Evolutionary conservation across 2,888 invertebrate genomes (phyloP), one percentile per base, ranked within the genome.

Genomic region (Dermolepida albohirtum): DNA sequence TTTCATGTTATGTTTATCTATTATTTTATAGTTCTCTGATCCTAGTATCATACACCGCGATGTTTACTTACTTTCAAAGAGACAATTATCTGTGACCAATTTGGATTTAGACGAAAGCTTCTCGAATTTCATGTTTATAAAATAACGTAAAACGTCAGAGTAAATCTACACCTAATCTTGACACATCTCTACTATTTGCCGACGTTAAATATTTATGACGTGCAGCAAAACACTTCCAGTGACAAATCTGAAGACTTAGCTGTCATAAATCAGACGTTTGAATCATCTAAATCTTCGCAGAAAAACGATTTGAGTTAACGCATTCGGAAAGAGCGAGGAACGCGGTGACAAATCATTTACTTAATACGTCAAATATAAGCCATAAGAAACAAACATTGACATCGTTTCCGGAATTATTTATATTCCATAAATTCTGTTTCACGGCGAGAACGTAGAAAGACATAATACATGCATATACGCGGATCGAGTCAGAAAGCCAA

Each of bases 281-380:
- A 29, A 47, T 62, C 59, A 14, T 34, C 34, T 62, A 34, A 47
- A 62, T 34, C 27, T 22, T 40, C 16, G 17, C 5, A 40, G 7
- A 54, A 17, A 40, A 17, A 11, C 40, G 54, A 54, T 54, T 62
- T 47, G 47, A 34, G 47, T 16, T 47, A 47, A 49, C 59, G 59
- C 59, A 17, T 62, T 62, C 59, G 39, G 47, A 62, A 62, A 34
- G 34, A 34, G 1, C 6, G 34, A 1, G 34, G 39, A 47, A 62
- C 47, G 47, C 44, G 17, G 59, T 62, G 59, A 62, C 59, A 62
- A 62, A 62, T 62, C 59, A 62, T 62, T 62, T 62, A 62, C 59
- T 62, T 62, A 62, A 62, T 44, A 39, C 59, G 59, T 62, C 59
- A 62, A 62, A 62, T 34, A 62, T 49, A 62, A 57, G 59, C 34